Conservation (phyloP, 2,888 invertebrate species). For the Abrostola tripartita region DNA sequence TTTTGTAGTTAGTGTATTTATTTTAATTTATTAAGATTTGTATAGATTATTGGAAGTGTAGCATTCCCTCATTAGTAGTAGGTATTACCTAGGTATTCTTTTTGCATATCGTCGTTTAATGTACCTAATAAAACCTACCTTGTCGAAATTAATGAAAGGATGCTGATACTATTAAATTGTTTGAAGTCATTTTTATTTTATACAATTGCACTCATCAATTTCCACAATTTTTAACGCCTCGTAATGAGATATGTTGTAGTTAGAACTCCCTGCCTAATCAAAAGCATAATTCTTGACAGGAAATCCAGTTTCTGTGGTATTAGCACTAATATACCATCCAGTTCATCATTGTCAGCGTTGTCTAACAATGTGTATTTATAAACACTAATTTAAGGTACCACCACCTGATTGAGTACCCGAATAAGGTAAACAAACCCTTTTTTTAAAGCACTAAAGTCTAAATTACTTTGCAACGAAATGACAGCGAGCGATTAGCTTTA, state of each 20-base stretch:
- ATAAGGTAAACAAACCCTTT: conserved; percentile 9
- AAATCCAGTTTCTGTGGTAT: conserved; percentile 23
- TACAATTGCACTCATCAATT: not conserved
- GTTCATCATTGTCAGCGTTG: conserved; percentile 20
- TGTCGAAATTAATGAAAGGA: too few species aligned
- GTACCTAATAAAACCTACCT: too few species aligned
- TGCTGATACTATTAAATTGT: not conserved
- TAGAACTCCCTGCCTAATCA: conserved; percentile 1
- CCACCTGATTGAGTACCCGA: not conserved
- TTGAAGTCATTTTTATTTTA: not conserved
- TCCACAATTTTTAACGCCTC: not conserved
- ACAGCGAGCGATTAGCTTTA: conserved; percentile 14
- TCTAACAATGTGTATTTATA: conserved; percentile 11
- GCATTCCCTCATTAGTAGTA: too few species aligned
- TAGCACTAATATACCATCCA: conserved; percentile 15
- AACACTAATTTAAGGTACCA: conserved; percentile 22
- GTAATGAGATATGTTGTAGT: not conserved
- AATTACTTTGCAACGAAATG: conserved; percentile 1
- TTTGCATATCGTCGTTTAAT: too few species aligned
- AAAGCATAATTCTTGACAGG: conserved; percentile 21
- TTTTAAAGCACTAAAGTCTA: conserved; percentile 11
- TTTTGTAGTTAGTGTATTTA: too few species aligned
- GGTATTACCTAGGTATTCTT: too few species aligned
- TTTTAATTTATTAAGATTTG: too few species aligned
- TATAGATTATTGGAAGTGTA: too few species aligned